Base-by-base conservation (phyloP, 2,888 invertebrate genomes). In the Ectemnius cavifrons region DNA sequence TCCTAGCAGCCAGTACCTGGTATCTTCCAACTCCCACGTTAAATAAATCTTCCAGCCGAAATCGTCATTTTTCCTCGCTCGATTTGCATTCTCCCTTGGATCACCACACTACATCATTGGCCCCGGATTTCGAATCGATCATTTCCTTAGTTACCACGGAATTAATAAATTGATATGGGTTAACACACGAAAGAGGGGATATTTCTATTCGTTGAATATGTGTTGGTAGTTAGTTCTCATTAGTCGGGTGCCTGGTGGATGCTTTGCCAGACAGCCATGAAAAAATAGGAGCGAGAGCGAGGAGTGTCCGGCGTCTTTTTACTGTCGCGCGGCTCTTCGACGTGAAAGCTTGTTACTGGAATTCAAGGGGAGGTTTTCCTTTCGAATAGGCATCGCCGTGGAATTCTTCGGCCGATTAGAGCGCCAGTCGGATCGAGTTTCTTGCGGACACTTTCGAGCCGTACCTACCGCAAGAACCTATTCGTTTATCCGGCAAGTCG, bases 381-480 rank as follows among this genome's bases (percentile, higher is more conserved):
- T 83, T 78, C 78, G 73, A 78, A 75, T 79, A 79, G 77, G 67
- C 71, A 79, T 80, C 70, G 61, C 59, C 74, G 63, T 77, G 79
- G 78, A 83, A 83, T 83, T 83, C 78, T 70, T 71, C 73, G 73
- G 73, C 68, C 78, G 83, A 83, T 83, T 83, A 83, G 81, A 83
- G 79, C 79, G 76, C 76, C 81, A 71, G 71, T 72, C 67, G 79
- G 81, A 80, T 81, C 83, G 71, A 75, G 83, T 83, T 83, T 83
- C 83, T 83, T 81, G 81, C 77, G 68, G 67, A 81, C 77, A 83
- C 81, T 81, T 83, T 79, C 83, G 73, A 78, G 81, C 78, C 77
- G 75, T 83, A 81, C 83, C 83, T 83, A 83, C 83, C 83, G 79
- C 83, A 80, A 83, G 75, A 83, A 83, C 67, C 81, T 83, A 81